A percentile compares a stretch with the other conserved stretches of the same genome.
Conservation (phyloP, 2,797 vertebrate genomes). For the Numenius phaeopus region DNA sequence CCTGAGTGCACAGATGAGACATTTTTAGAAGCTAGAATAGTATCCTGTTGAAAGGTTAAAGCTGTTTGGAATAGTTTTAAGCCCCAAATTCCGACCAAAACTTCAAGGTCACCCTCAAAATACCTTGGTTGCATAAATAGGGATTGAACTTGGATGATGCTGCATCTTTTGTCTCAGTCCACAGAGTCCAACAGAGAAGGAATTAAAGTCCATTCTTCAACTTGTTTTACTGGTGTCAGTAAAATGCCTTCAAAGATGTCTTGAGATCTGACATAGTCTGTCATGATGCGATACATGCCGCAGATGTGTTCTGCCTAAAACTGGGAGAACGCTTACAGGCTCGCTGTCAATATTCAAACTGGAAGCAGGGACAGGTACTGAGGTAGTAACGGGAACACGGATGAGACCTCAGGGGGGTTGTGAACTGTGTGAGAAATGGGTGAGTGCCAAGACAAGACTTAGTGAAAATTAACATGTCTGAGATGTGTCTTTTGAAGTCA, state of each 20-base stretch:
- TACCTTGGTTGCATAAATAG: background rate
- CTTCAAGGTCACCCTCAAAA: background rate
- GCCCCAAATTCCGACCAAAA: background rate
- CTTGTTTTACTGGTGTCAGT: background rate
- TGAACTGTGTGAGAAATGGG: background rate
- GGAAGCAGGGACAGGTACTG: background rate
- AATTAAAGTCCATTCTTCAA: background rate
- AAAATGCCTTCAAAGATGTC: background rate
- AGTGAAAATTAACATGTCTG: background rate
- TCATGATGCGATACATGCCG: background rate
- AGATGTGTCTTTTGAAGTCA: background rate
- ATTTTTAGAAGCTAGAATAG: background rate
- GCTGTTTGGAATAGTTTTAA: background rate
- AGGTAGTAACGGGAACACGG: accelerated
- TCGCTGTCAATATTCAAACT: background rate
- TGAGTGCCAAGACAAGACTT: background rate
- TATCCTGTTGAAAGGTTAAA: background rate
- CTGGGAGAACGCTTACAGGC: background rate
- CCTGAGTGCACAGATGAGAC: background rate
- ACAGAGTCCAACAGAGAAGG: background rate
- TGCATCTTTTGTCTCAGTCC: background rate
- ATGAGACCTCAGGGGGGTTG: background rate
- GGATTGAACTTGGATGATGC: background rate
- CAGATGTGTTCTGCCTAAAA: background rate
- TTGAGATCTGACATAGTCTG: background rate